Evolutionary conservation across 2,113 vertebrate genomes (phyloP).

Genomic region (Trinectes maculatus): DNA sequence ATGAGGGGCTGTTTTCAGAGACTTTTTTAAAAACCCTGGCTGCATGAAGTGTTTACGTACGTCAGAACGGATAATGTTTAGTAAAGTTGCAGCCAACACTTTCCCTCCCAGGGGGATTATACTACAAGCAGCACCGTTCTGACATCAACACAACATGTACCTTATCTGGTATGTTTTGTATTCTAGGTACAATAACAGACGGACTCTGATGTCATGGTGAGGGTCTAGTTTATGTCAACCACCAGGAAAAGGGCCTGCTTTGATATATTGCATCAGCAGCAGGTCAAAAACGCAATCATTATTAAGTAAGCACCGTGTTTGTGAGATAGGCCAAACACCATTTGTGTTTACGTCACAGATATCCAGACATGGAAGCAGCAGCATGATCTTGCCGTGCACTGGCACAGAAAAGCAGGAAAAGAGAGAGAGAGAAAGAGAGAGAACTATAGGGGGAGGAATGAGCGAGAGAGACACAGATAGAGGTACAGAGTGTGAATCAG

Average conservation of each 20-base stretch:
- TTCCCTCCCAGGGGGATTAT: neutral
- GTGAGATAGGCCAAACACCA: slow-evolving; percentile 28
- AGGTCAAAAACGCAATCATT: slow-evolving; percentile 42
- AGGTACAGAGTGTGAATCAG: slow-evolving; percentile 14
- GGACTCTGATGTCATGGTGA: slow-evolving; percentile 14
- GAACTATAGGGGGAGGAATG: slow-evolving; percentile 30
- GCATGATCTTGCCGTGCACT: slow-evolving; percentile 55
- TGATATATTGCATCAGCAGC: slow-evolving; percentile 35
- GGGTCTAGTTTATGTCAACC: slow-evolving; percentile 13
- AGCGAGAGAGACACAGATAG: slow-evolving; percentile 49
- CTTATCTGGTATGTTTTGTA: slow-evolving; percentile 2
- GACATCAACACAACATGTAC: neutral
- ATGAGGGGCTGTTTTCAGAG: slow-evolving; percentile 8
- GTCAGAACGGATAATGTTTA: slow-evolving; percentile 1
- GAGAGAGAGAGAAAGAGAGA: neutral
- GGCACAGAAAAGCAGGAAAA: slow-evolving; percentile 39
- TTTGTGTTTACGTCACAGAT: slow-evolving; percentile 71
- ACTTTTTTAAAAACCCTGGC: neutral
- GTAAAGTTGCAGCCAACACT: neutral
- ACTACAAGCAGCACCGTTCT: neutral
- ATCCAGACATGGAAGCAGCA: slow-evolving; percentile 55
- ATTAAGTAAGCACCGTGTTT: slow-evolving; percentile 7
- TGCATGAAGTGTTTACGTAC: slow-evolving; percentile 1
- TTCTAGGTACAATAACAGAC: neutral
- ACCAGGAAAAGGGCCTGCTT: slow-evolving; percentile 25